Evolutionary conservation across 2,888 invertebrate genomes (phyloP).

Genomic region (Agrotis puta): DNA sequence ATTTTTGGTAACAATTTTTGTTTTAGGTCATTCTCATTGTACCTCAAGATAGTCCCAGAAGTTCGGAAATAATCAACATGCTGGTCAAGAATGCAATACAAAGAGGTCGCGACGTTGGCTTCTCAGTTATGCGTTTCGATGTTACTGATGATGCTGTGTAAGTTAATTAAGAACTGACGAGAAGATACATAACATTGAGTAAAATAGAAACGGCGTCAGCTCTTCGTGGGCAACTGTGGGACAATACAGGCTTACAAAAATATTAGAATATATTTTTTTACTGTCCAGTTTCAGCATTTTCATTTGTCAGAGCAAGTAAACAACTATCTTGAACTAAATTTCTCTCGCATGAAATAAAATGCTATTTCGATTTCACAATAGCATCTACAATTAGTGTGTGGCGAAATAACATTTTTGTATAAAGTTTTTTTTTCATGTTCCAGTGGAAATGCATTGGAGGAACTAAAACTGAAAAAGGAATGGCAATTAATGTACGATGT

Average conservation of each 20-base stretch:
- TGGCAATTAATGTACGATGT: conserved; percentile 81
- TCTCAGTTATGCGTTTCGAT: conserved; percentile 83
- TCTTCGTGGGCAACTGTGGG: too few relatives aligned
- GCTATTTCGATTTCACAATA: not conserved
- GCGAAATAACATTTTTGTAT: not conserved
- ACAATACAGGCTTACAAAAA: not conserved
- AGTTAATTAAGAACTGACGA: conserved; percentile 61
- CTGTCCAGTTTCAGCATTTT: not conserved
- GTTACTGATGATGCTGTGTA: conserved; percentile 78
- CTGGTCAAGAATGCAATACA: conserved; percentile 81
- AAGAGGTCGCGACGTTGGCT: conserved; percentile 80
- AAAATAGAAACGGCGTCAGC: too few relatives aligned
- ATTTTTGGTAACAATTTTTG: not conserved
- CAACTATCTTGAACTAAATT: too few relatives aligned
- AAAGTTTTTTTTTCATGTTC: conserved; percentile 22
- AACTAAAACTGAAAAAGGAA: conserved; percentile 81
- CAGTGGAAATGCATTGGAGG: conserved; percentile 80
- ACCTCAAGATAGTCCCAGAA: conserved; percentile 73
- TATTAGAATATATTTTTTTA: not conserved
- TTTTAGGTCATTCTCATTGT: conserved; percentile 83
- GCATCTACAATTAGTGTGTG: not conserved
- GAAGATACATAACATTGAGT: not conserved
- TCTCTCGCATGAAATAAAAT: not conserved
- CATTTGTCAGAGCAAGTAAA: not conserved
- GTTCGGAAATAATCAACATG: conserved; percentile 75